Percentiles rank a stretch among this genome's conserved stretches.
Evolutionary conservation across 2,113 vertebrate species (phyloP).

Genomic region (Chitala chitala): DNA sequence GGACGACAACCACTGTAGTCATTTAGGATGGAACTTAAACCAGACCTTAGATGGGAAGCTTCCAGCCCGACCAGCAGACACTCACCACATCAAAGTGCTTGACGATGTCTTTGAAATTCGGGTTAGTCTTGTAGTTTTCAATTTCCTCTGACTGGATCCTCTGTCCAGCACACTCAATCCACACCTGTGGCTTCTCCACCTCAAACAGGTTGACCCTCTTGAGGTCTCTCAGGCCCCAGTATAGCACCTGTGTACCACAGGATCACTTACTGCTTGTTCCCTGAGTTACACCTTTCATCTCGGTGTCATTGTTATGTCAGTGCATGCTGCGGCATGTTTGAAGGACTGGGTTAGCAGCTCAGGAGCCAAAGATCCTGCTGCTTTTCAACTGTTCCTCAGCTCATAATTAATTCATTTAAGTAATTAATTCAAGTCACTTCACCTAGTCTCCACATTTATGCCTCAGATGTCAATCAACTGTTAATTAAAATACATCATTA

Average conservation of each 20-base stretch:
- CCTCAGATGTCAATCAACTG: too few species aligned
- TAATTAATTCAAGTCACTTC: too few species aligned
- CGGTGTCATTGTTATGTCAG: neutral
- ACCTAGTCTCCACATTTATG: too few species aligned
- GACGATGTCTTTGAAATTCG: constrained; percentile 82
- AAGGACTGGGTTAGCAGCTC: too few species aligned
- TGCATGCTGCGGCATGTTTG: neutral
- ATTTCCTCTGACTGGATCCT: constrained; percentile 84
- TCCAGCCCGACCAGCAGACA: neutral
- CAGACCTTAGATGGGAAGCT: neutral
- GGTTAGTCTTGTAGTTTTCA: constrained; percentile 66
- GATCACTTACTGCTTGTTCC: accelerated
- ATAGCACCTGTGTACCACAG: constrained; percentile 70
- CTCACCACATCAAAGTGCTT: constrained; percentile 82
- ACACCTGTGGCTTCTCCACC: constrained; percentile 80
- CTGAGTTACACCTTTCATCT: neutral
- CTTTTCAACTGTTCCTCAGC: too few species aligned
- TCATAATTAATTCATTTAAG: too few species aligned
- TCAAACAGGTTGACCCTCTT: constrained; percentile 82
- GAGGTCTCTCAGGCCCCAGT: constrained; percentile 85
- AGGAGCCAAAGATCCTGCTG: too few species aligned
- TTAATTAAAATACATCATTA: too few species aligned
- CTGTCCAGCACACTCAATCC: constrained; percentile 78
- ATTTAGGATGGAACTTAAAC: too few species aligned
- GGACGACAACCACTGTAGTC: too few species aligned